Evolutionary conservation across 2,888 invertebrate genomes (phyloP).

Genomic region (Cheilosia scutellata): DNA sequence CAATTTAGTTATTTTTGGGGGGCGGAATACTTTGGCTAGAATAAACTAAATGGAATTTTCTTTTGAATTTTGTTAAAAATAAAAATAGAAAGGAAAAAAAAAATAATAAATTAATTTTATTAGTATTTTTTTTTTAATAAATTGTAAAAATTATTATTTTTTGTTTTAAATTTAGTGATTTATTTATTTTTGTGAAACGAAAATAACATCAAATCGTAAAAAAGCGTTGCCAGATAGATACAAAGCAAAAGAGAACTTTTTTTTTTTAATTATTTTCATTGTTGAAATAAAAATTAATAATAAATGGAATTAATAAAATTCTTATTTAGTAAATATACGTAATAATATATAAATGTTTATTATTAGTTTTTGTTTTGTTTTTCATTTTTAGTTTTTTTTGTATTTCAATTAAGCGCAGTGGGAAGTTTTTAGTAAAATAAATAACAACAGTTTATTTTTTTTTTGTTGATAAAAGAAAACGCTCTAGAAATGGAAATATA

Average conservation of each 20-base stretch:
- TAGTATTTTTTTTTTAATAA: neutral
- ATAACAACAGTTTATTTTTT: slow-evolving; percentile 62
- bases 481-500: slow-evolving; percentile 61
- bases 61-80: slow-evolving; percentile 11
- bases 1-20: slow-evolving; percentile 1
- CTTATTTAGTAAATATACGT: slow-evolving; percentile 76
- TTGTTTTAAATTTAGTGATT: slow-evolving; percentile 55
- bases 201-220: slow-evolving; percentile 41
- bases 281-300: slow-evolving; percentile 44
- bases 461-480: slow-evolving; percentile 40
- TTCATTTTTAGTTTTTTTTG: slow-evolving; percentile 63
- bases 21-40: neutral
- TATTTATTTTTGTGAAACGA: slow-evolving; percentile 52
- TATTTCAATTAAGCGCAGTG: slow-evolving; percentile 83
- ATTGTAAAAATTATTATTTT: neutral
- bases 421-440: slow-evolving; percentile 81
- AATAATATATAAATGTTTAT: slow-evolving; percentile 70
- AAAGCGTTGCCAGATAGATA: slow-evolving; percentile 74
- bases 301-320: slow-evolving; percentile 57
- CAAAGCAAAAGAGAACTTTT: slow-evolving; percentile 64
- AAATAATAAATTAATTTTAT: neutral
- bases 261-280: slow-evolving; percentile 36
- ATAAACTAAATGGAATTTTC: neutral
- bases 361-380: slow-evolving; percentile 55
- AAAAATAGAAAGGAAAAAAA: slow-evolving; percentile 5